Percentiles rank a stretch among this genome's conserved stretches.
These are phyloP conservation scores for Drosophila neonasuta DNA, from an alignment of 2,888 invertebrate species.

Conservation along the genomic window DNA sequence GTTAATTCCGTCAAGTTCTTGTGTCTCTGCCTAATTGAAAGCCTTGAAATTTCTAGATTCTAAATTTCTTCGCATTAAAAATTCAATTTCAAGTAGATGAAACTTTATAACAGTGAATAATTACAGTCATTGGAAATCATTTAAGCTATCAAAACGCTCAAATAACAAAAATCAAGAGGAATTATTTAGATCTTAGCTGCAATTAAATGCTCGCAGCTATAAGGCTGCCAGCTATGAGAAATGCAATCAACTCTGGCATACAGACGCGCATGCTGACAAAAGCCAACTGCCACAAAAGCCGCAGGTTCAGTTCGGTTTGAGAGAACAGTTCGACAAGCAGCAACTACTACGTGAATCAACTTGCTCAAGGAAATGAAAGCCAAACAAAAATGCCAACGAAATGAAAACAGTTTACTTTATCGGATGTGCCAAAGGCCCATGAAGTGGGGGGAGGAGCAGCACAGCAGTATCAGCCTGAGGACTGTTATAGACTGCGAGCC, in stretches of 20 bases:
- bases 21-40: too few relatives aligned
- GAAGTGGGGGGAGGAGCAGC: not conserved
- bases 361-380: slow-evolving; percentile 56
- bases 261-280: slow-evolving; percentile 13
- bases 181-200: not conserved
- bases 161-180: too few relatives aligned
- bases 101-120: too few relatives aligned
- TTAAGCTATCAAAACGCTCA: too few relatives aligned
- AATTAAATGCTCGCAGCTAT: not conserved
- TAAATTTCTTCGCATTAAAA: too few relatives aligned
- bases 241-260: slow-evolving; percentile 19
- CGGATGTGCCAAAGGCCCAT: slow-evolving; percentile 6
- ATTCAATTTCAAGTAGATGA: too few relatives aligned
- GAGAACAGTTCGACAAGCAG: slow-evolving; percentile 1
- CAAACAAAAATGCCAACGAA: slow-evolving; percentile 54
- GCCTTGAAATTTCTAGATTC: too few relatives aligned
- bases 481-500: not conserved
- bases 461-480: not conserved
- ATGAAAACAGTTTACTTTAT: slow-evolving; percentile 48
- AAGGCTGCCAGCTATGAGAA: slow-evolving; percentile 18
- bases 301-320: slow-evolving; percentile 37
- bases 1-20: too few relatives aligned
- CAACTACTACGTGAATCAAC: slow-evolving; percentile 43
- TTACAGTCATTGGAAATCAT: too few relatives aligned
- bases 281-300: slow-evolving; percentile 22